Percentiles rank a stretch among this genome's conserved stretches.
Evolutionary conservation across 2,888 invertebrate species (phyloP).

Genomic region (Coleophora deauratella): DNA sequence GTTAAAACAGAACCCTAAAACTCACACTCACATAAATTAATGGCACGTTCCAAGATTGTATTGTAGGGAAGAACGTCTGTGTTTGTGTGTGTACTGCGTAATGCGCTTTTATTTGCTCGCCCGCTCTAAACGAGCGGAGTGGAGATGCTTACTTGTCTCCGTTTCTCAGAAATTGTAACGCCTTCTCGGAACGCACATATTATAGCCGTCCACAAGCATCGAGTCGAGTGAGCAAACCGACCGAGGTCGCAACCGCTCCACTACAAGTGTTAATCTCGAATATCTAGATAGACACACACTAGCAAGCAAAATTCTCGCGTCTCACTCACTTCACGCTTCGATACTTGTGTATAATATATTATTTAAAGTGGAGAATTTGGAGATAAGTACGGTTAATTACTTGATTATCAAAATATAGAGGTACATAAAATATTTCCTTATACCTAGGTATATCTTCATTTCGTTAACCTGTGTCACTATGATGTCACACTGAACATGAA

Average conservation of each 20-base stretch:
- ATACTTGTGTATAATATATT: conserved; percentile 12
- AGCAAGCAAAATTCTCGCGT: conserved; percentile 27
- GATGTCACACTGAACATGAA: conserved; percentile 65
- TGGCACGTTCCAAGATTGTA: conserved; percentile 20
- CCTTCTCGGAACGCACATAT: conserved; percentile 68
- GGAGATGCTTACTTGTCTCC: conserved; percentile 63
- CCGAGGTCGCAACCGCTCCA: conserved; percentile 59
- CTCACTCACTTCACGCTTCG: conserved; percentile 21
- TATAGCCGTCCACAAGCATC: conserved; percentile 52
- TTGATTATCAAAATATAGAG: too few species aligned
- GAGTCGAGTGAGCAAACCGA: conserved; percentile 52
- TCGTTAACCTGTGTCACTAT: conserved; percentile 58
- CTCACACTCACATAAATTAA: conserved; percentile 22
- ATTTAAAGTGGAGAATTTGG: neutral
- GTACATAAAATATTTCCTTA: too few species aligned
- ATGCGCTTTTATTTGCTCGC: conserved; percentile 53
- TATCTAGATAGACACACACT: conserved; percentile 38
- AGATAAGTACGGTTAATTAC: conserved; percentile 13
- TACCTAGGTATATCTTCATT: conserved; percentile 70
- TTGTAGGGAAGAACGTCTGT: conserved; percentile 10
- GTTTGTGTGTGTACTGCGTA: conserved; percentile 48
- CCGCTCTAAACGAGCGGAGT: conserved; percentile 51
- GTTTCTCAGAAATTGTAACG: conserved; percentile 72
- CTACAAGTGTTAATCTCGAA: conserved; percentile 36
- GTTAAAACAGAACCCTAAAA: too few species aligned